A percentile compares a stretch with the other conserved stretches of the same genome.
Evolutionary conservation across 2,113 vertebrate species (phyloP).

Genomic region (Eleginops maclovinus): DNA sequence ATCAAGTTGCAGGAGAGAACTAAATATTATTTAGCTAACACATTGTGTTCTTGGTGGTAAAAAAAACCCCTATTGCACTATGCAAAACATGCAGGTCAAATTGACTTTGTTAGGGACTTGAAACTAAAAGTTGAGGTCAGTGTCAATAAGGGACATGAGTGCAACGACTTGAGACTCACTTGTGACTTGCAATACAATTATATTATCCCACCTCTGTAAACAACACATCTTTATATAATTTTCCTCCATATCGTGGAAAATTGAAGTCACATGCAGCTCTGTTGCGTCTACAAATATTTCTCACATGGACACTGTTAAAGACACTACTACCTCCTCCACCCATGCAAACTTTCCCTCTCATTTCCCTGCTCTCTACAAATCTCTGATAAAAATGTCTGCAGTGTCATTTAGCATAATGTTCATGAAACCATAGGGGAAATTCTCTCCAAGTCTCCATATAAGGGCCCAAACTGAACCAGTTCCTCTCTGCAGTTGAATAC

Average conservation of each 20-base stretch:
- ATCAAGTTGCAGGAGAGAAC: no score
- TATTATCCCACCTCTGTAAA: neutral
- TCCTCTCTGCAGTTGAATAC: constrained; percentile 59
- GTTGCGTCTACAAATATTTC: constrained; percentile 9
- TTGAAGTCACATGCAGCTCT: constrained; percentile 7
- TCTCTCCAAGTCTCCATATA: constrained; percentile 75
- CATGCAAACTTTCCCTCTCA: neutral
- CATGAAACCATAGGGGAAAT: constrained; percentile 40
- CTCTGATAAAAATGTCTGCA: constrained; percentile 10
- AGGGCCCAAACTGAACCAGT: constrained; percentile 65
- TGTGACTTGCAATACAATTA: no score
- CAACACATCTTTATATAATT: constrained; percentile 18
- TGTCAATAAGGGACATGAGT: no score
- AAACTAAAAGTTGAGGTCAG: no score
- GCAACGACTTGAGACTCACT: no score
- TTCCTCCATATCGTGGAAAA: neutral
- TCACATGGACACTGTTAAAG: neutral
- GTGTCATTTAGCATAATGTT: constrained; percentile 37
- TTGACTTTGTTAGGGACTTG: no score
- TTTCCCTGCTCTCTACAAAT: neutral
- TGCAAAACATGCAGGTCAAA: no score
- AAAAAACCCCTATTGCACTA: no score
- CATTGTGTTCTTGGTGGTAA: no score
- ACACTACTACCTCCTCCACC: neutral
- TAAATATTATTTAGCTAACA: no score